A percentile compares a stretch with the other conserved stretches of the same genome.
These are phyloP conservation scores for Ptychoptera contaminata DNA, from an alignment of 2,888 invertebrate species.

Conservation along the genomic window DNA sequence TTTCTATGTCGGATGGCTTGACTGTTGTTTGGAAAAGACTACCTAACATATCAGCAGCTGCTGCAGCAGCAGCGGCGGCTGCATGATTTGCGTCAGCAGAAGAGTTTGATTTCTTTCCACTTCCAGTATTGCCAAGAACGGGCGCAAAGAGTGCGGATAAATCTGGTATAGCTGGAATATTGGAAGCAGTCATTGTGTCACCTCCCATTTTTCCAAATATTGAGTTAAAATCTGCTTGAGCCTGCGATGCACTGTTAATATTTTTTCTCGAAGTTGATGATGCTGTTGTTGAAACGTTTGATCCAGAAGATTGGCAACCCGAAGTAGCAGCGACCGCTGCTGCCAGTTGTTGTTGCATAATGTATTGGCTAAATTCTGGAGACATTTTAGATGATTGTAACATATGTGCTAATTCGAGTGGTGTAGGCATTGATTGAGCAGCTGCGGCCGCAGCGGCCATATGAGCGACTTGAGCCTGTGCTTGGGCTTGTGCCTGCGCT, in stretches of 20 bases:
- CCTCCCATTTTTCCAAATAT: too few relatives aligned
- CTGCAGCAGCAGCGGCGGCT: conserved; percentile 2
- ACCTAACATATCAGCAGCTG: conserved; percentile 6
- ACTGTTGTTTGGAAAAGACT: conserved; percentile 1
- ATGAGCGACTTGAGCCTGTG: neutral
- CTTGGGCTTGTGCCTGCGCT: neutral
- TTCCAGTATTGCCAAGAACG: conserved; percentile 21
- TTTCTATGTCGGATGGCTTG: too few relatives aligned
- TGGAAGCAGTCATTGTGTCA: neutral
- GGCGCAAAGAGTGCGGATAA: conserved; percentile 5
- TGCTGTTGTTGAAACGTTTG: conserved; percentile 6
- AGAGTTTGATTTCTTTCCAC: conserved; percentile 11
- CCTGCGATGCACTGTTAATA: too few relatives aligned
- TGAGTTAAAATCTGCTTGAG: too few relatives aligned
- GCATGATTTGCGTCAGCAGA: conserved; percentile 5
- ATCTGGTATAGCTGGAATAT: conserved; percentile 4
- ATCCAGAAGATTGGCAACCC: conserved; percentile 26
- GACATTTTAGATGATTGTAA: neutral
- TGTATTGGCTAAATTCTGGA: neutral
- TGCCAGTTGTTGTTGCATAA: too few relatives aligned
- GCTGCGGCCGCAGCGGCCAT: conserved; percentile 1
- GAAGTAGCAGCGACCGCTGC: conserved; percentile 21
- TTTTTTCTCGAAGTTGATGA: neutral
- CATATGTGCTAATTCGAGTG: conserved; percentile 4
- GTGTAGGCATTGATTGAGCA: conserved; percentile 4